Conservation (phyloP, 2,797 vertebrate species). For the Pangasius krempfi region DNA sequence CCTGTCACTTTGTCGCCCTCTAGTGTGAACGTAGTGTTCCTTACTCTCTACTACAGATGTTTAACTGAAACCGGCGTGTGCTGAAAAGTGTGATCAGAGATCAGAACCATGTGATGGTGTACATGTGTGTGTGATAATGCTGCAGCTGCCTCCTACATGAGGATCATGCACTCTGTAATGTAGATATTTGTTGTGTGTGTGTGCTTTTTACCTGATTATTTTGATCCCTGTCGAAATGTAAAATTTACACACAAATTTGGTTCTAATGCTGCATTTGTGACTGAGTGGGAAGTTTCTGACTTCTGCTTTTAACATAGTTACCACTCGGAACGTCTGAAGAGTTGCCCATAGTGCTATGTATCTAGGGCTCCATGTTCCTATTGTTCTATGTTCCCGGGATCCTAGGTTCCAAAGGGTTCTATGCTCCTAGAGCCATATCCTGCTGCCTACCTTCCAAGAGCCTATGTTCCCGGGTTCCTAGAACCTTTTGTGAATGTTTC, state of each 20-base stretch:
- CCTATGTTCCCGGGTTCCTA: background rate
- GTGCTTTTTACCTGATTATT: background rate
- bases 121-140: background rate
- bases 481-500: too few relatives aligned
- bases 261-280: background rate
- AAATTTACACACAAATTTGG: background rate
- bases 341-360: background rate
- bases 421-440: background rate
- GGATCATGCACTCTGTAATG: background rate
- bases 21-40: background rate
- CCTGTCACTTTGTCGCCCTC: background rate
- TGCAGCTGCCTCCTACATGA: slow-evolving; percentile 1
- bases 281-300: background rate
- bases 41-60: background rate
- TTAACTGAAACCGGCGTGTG: background rate
- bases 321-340: background rate
- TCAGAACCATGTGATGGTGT: background rate
- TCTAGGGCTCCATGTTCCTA: background rate
- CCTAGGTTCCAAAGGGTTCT: background rate
- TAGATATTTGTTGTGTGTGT: background rate
- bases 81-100: background rate
- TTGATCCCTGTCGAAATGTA: background rate
- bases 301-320: background rate
- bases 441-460: background rate
- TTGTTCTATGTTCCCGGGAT: background rate